Base-by-base conservation (phyloP, 2,888 invertebrate species). In the Resseliella maxima region DNA sequence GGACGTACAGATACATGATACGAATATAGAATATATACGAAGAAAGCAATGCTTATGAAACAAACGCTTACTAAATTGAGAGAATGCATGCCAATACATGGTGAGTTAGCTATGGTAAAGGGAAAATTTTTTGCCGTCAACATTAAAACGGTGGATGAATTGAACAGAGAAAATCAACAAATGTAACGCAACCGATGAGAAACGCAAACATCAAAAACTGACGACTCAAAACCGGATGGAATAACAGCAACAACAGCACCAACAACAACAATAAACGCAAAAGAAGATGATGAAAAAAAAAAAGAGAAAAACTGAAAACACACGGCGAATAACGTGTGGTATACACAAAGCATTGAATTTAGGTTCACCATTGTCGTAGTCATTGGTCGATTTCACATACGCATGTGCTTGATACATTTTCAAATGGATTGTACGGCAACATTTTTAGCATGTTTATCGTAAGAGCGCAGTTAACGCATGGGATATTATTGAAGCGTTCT, bases 141-240 rank as follows among this genome's bases (percentile, higher is more conserved):
- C 41, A 41, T 5, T 12, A 41, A 12, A 8, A 12, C 41, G 50
- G 21, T 59, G 59, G 59, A 59, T 59, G 59, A 59, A 72, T 24
- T 24, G 24, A 59, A 50, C 21, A 50, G 59, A 1, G 31, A 72
- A 27, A 72, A 72, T 59, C 27, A 72, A 72, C 72, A 72, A 31
- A n/a, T 24, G 59, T 24, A 72, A 72, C 72, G 72, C 31, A 72
- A 27, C 27, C 72, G 31, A 72, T 72, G 72, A 31, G 72, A 31
- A 72, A 31, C 31, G 31, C 27, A 72, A 72, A 72, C 72, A 72
- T 15, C 72, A 35, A 72, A 50, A 31, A 27, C 35, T 72, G 72
- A 72, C 72, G 72, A 72, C 59, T 24, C n/a, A 72, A 27, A 72
- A 72, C 72, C 5, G 72, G 72, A 72, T 35, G 72, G 31, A n/a